Conservation (phyloP, 1,140 invertebrate genomes). For the Centruroides sculpturatus region DNA sequence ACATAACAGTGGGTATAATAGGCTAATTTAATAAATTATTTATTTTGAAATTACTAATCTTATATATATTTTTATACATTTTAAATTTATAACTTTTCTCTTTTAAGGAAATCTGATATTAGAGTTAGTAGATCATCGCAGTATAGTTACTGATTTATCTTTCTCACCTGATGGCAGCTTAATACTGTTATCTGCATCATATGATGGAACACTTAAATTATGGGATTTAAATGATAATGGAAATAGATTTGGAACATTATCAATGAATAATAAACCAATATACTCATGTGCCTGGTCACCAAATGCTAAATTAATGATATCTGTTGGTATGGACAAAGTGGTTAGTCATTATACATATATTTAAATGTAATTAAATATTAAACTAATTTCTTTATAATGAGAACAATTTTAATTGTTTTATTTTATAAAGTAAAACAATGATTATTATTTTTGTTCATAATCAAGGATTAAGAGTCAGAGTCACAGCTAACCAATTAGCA, state of each 20-base stretch:
- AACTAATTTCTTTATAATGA: too few relatives aligned
- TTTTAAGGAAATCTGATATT: constrained; percentile 32
- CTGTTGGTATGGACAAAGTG: constrained; percentile 33
- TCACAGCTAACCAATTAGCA: too few relatives aligned
- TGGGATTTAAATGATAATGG: constrained; percentile 43
- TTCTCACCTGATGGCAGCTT: constrained; percentile 38
- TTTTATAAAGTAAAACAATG: too few relatives aligned
- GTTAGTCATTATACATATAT: constrained; percentile 24
- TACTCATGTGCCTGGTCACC: constrained; percentile 38
- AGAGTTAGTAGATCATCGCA: constrained; percentile 38
- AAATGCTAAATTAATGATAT: constrained; percentile 31
- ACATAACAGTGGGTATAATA: too few relatives aligned
- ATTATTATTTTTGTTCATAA: too few relatives aligned
- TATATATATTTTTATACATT: too few relatives aligned
- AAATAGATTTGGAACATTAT: constrained; percentile 41
- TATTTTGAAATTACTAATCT: too few relatives aligned
- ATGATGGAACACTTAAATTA: constrained; percentile 39
- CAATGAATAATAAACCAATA: constrained; percentile 25
- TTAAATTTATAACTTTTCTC: background rate
- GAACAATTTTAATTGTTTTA: too few relatives aligned
- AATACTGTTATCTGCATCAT: constrained; percentile 34
- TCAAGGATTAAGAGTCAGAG: too few relatives aligned
- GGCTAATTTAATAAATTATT: too few relatives aligned
- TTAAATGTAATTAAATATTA: too few relatives aligned
- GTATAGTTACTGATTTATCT: constrained; percentile 32